Evolutionary conservation across 1,140 invertebrate genomes (phyloP).

Genomic region (Hestina assimilis): DNA sequence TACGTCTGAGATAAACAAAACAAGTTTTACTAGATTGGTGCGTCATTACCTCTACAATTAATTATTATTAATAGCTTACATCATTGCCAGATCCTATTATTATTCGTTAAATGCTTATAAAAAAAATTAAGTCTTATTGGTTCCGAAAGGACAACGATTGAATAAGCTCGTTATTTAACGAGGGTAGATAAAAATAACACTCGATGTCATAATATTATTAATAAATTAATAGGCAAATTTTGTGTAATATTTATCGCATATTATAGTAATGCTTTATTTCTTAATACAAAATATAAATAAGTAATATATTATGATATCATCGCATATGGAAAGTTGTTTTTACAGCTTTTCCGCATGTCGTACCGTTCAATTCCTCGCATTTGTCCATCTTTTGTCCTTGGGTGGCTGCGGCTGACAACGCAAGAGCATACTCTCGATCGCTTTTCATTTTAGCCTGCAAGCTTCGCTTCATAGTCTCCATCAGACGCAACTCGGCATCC

Average conservation of each 20-base stretch:
- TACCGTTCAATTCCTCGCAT: conserved; percentile 87
- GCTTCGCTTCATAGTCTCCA: conserved; percentile 93
- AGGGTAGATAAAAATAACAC: neutral
- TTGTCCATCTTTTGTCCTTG: conserved; percentile 92
- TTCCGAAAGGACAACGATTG: too few relatives aligned
- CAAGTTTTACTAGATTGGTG: conserved; percentile 19
- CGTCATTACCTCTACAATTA: conserved; percentile 14
- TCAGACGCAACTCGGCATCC: conserved; percentile 92
- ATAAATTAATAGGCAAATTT: neutral
- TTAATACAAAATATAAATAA: conserved; percentile 1
- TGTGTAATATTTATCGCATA: neutral
- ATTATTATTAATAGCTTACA: conserved; percentile 19
- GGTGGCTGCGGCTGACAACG: conserved; percentile 86
- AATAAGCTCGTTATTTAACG: too few relatives aligned
- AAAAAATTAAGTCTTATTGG: neutral
- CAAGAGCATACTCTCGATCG: conserved; percentile 92
- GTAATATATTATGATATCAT: neutral
- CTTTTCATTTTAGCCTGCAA: conserved; percentile 91
- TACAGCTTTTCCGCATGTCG: conserved; percentile 5
- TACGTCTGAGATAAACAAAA: conserved; percentile 16
- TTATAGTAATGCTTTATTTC: neutral
- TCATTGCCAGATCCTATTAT: conserved; percentile 7
- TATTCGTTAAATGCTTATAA: neutral
- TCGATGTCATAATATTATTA: neutral
- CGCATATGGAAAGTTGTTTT: conserved; percentile 14